phyloP scores from a whole-genome alignment of 2,113 vertebrate species.

The Anseranas semipalmata region DNA sequence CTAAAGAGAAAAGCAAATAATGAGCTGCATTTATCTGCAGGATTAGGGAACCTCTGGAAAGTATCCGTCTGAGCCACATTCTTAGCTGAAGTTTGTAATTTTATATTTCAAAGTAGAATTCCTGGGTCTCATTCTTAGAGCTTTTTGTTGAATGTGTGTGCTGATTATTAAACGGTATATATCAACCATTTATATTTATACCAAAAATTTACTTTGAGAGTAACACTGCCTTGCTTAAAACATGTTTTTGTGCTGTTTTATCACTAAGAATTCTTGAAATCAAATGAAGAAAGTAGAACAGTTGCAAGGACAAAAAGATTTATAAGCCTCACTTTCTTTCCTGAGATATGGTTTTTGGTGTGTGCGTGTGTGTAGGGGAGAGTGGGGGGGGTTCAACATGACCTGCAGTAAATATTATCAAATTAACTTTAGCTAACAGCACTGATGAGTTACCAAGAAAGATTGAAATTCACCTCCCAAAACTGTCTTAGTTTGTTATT shows the following conservation, averaged over 20 bases:
- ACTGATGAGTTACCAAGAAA: background rate
- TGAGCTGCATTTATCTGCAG: background rate
- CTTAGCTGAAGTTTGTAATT: background rate
- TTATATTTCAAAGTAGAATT: background rate
- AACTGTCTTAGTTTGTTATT: conserved; percentile 1
- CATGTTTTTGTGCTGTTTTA: background rate
- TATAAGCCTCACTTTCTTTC: background rate
- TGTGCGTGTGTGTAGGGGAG: background rate
- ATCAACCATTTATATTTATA: background rate
- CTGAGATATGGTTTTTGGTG: background rate
- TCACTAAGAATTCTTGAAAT: background rate
- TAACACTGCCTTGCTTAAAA: background rate
- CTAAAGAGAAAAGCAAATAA: background rate
- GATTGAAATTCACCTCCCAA: background rate
- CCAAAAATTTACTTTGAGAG: background rate
- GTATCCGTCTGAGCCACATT: background rate
- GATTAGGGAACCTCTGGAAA: background rate
- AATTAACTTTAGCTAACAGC: background rate
- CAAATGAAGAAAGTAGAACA: background rate
- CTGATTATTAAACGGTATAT: background rate
- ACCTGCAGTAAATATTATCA: conserved; percentile 6
- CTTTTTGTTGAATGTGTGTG: background rate
- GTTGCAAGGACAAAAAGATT: background rate
- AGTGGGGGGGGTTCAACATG: background rate
- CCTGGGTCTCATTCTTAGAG: background rate